Percentiles rank a stretch among this genome's conserved stretches.
Conservation (phyloP, 2,113 vertebrate genomes). For the Gallinago paraguaiae region DNA sequence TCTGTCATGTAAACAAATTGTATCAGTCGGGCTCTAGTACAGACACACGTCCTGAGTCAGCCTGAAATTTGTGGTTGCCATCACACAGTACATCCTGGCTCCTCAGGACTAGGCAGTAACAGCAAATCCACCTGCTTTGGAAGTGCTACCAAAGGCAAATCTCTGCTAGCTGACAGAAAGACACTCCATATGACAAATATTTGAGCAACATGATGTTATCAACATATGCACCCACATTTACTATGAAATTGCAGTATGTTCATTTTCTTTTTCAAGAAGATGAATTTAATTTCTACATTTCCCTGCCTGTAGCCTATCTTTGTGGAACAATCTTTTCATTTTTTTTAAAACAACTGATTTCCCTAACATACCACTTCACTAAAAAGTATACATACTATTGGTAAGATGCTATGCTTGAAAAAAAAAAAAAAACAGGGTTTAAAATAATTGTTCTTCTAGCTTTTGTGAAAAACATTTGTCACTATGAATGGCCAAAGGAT, state of each 20-base stretch:
- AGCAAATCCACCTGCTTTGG: background rate
- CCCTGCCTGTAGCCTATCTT: background rate
- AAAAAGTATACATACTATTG: background rate
- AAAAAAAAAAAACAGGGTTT: background rate
- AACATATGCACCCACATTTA: background rate
- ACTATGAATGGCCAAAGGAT: background rate
- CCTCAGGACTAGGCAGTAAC: background rate
- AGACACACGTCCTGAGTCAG: background rate
- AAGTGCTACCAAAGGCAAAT: background rate
- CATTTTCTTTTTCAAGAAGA: background rate
- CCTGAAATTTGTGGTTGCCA: background rate
- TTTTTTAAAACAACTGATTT: background rate
- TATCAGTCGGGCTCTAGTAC: background rate
- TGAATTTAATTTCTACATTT: background rate
- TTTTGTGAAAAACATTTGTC: background rate
- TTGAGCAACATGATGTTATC: background rate
- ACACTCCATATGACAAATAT: background rate
- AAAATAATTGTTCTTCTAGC: background rate
- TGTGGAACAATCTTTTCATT: background rate
- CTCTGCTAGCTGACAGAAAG: background rate
- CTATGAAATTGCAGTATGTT: background rate
- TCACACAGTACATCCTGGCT: background rate
- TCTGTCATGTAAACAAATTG: background rate
- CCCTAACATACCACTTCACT: background rate
- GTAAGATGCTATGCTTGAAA: background rate